A percentile compares a stretch with the other conserved stretches of the same genome.
Evolutionary conservation across 2,888 invertebrate species (phyloP).

Genomic region (Syrphus vitripennis): DNA sequence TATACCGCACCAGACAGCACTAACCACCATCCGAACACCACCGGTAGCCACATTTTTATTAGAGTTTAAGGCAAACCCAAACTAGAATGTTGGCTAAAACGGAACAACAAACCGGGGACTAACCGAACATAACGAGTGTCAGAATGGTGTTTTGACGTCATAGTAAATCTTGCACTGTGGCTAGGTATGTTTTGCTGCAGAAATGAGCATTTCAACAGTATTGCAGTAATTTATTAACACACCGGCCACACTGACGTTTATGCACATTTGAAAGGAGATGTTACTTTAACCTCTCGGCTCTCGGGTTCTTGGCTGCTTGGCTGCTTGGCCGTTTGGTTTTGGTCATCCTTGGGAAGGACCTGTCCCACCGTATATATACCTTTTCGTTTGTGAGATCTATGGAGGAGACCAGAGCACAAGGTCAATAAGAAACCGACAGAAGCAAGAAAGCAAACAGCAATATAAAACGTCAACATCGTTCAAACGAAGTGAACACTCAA

Average conservation of each 20-base stretch:
- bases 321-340: not conserved
- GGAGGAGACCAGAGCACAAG: slow-evolving; percentile 29
- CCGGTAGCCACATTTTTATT: slow-evolving; percentile 63
- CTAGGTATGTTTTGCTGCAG: slow-evolving; percentile 48
- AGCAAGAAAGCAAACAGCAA: slow-evolving; percentile 56
- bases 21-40: not conserved
- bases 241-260: slow-evolving; percentile 31
- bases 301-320: too few species aligned
- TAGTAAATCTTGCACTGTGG: slow-evolving; percentile 56
- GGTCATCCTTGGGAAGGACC: slow-evolving; percentile 23
- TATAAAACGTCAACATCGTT: slow-evolving; percentile 62
- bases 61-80: slow-evolving; percentile 53
- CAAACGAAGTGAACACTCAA: slow-evolving; percentile 37
- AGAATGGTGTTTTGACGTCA: slow-evolving; percentile 62
- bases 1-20: not conserved
- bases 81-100: slow-evolving; percentile 23
- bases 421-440: slow-evolving; percentile 56
- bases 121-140: slow-evolving; percentile 65
- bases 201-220: slow-evolving; percentile 67
- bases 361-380: not conserved
- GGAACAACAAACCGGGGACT: slow-evolving; percentile 48
- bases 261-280: slow-evolving; percentile 32
- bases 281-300: not conserved
- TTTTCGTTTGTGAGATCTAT: slow-evolving; percentile 7
- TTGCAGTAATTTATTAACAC: slow-evolving; percentile 68